Base-by-base conservation (phyloP, 2,113 vertebrate genomes). In the Conger conger region DNA sequence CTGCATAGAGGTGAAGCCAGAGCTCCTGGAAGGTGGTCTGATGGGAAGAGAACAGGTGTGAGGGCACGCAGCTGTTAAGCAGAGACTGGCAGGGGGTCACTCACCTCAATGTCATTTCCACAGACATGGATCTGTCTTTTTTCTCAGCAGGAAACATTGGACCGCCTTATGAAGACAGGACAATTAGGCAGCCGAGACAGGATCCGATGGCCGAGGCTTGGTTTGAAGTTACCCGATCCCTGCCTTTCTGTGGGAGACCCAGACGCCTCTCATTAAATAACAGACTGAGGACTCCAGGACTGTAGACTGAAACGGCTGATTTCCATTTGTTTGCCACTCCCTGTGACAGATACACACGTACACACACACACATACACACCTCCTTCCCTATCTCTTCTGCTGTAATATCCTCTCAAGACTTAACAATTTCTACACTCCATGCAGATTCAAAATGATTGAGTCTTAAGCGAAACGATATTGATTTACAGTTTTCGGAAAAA, bases 161-260 rank as follows among this genome's bases (percentile, higher is more conserved):
- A 91, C 37, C 4, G 88, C 88, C 92, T 93, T 94, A 95, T 93
- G 92, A 91, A 94, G 88, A 77, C 85, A 89, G 87, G 88, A 87
- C 89, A 90, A 88, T 90, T 90, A 90, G 89, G 83, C 89, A 90
- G 87, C 91, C 90, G 94, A 94, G 93, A 93, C 88, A 83, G 84
- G 92, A 96, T 96, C 92, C 88, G 90, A 94, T 94, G 94, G 91
- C 92, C 90, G 86, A 90, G 88, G 88, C 79, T 85, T 87, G 27
- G 79, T 77, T 90, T 90, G 93, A 91, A 91, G 91, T 91, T 95
- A 95, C 93, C 91, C 93, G 95, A 96, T 96, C 88, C 87, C 90
- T 86, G 88, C 87, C 88, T 91, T 92, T 91, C 89, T 86, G 85
- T 18, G 89, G 91, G 88, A 86, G 81, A 93, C 91, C 90, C 88